phyloP scores from a whole-genome alignment of 2,888 invertebrate species.

The Drosophila melanocephala region DNA sequence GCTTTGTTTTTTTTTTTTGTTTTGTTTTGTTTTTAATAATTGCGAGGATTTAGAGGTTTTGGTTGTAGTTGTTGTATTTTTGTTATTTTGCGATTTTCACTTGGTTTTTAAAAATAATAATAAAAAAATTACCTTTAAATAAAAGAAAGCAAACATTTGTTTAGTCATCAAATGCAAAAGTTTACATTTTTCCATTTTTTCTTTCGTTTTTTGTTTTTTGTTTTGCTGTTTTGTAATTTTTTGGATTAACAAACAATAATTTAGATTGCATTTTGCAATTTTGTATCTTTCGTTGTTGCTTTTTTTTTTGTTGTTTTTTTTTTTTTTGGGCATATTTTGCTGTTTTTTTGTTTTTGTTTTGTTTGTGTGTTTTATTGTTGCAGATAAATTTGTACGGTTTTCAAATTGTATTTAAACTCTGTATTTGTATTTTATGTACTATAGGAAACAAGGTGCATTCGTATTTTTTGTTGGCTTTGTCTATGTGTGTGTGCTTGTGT shows the following conservation, averaged over 20 bases:
- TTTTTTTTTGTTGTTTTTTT: slow-evolving; percentile 17
- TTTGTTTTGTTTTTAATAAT: slow-evolving; percentile 45
- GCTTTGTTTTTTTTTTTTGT: slow-evolving; percentile 11
- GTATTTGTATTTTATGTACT: slow-evolving; percentile 56
- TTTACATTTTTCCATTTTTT: slow-evolving; percentile 17
- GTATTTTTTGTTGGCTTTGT: slow-evolving; percentile 42
- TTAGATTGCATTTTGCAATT: slow-evolving; percentile 40
- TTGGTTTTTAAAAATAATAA: slow-evolving; percentile 37
- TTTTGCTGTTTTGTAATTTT: slow-evolving; percentile 11
- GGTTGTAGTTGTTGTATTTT: slow-evolving; percentile 59
- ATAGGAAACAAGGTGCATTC: slow-evolving; percentile 76
- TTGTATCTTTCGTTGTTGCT: slow-evolving; percentile 9
- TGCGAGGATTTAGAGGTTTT: slow-evolving; percentile 82
- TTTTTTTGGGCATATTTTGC: slow-evolving; percentile 29
- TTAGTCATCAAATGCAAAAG: slow-evolving; percentile 45
- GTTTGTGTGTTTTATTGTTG: slow-evolving; percentile 51
- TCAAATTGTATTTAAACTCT: slow-evolving; percentile 59
- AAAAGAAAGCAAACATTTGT: slow-evolving; percentile 27
- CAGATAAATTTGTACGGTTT: slow-evolving; percentile 77
- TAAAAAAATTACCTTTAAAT: slow-evolving; percentile 18
- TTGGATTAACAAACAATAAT: slow-evolving; percentile 50
- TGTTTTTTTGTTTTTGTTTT: slow-evolving; percentile 37
- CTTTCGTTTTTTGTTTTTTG: slow-evolving; percentile 16
- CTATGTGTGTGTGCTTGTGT: slow-evolving; percentile 43
- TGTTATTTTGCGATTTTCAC: slow-evolving; percentile 34